Conservation (phyloP, 1,140 invertebrate species). For the Brachionus sp. region DNA sequence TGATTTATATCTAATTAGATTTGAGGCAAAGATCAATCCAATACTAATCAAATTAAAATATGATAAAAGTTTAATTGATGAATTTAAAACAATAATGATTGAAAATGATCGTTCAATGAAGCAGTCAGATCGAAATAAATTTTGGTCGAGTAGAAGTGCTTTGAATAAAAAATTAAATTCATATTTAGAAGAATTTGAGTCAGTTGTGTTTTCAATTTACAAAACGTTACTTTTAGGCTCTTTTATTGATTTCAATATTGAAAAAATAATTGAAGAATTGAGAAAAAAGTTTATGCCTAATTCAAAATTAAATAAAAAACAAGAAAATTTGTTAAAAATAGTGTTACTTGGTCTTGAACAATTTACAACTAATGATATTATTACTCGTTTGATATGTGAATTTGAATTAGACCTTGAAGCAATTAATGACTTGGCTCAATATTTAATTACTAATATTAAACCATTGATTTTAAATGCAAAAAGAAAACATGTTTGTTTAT, state of each 20-base stretch:
- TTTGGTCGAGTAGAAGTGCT: slow-evolving; percentile 13
- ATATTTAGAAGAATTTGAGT: slow-evolving; percentile 41
- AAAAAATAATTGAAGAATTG: slow-evolving; percentile 26
- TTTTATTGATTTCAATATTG: neutral
- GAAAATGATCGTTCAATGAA: slow-evolving; percentile 45
- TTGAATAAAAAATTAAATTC: slow-evolving; percentile 29
- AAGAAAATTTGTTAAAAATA: slow-evolving; percentile 1
- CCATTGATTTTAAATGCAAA: neutral
- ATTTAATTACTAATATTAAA: neutral
- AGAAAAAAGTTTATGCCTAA: neutral
- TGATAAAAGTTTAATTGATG: slow-evolving; percentile 17
- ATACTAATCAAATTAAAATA: slow-evolving; percentile 24
- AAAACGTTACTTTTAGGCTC: slow-evolving; percentile 28
- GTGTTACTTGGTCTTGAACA: slow-evolving; percentile 7
- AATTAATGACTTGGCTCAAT: neutral
- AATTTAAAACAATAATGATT: slow-evolving; percentile 34
- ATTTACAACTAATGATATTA: neutral
- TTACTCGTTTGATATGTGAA: neutral
- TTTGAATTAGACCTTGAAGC: neutral
- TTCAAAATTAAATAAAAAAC: neutral
- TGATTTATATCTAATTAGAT: slow-evolving; percentile 19
- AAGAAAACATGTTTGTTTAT: slow-evolving; percentile 40
- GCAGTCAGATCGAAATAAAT: slow-evolving; percentile 19
- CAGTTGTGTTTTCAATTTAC: slow-evolving; percentile 1
- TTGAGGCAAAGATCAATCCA: neutral